A percentile compares a stretch with the other conserved stretches of the same genome.
Conservation (phyloP, 2,797 vertebrate genomes). For the Sebastes minor region DNA sequence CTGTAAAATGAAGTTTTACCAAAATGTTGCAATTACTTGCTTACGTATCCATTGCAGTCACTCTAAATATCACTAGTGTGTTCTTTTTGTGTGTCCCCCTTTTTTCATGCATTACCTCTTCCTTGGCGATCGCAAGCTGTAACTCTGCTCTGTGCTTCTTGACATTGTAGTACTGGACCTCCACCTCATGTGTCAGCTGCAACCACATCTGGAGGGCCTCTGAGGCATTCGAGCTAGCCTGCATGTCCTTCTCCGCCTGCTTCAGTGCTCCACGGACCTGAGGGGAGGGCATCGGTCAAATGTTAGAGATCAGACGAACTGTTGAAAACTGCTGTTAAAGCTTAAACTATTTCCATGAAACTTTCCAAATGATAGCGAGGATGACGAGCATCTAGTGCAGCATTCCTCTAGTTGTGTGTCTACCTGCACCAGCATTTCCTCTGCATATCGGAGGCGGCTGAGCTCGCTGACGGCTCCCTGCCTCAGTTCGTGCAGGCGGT, state of each 20-base stretch:
- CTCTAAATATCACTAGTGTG: background rate
- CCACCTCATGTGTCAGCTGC: constrained; percentile 96
- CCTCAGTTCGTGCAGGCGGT: constrained; percentile 89
- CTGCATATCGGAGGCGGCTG: constrained; percentile 95
- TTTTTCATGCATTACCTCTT: constrained; percentile 86
- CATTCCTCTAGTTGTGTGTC: background rate
- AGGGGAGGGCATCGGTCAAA: background rate
- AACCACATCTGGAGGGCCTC: constrained; percentile 96
- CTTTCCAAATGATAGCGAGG: background rate
- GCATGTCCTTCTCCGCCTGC: constrained; percentile 95
- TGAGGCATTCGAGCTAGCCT: constrained; percentile 90
- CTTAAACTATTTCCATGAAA: background rate
- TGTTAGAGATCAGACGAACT: background rate
- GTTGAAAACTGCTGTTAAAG: background rate
- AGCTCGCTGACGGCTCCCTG: constrained; percentile 94
- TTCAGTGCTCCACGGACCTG: constrained; percentile 95
- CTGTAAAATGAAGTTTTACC: no score
- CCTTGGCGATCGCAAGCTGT: constrained; percentile 91
- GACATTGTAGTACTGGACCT: constrained; percentile 97
- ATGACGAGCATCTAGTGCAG: background rate
- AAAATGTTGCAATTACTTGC: background rate
- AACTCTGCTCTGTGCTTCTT: constrained; percentile 96
- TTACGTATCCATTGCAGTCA: background rate
- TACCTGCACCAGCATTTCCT: constrained; percentile 97
- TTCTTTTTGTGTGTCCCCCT: background rate